phyloP scores from a whole-genome alignment of 1,140 invertebrate genomes.

The Formica selysi region DNA sequence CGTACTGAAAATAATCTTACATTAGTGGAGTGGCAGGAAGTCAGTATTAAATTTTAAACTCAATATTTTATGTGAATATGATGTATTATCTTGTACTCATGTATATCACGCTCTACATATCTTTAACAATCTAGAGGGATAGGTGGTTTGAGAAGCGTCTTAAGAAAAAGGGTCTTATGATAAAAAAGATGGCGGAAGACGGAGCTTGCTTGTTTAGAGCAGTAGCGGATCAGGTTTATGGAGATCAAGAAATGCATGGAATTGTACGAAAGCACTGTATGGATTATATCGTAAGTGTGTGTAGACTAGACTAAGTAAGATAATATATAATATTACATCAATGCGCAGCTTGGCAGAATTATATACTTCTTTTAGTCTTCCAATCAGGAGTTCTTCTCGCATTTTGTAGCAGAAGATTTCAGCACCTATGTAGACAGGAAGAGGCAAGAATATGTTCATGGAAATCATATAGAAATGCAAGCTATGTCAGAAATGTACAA shows the following conservation, averaged over 20 bases:
- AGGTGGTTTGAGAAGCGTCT: constrained; percentile 91
- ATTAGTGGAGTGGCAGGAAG: constrained; percentile 88
- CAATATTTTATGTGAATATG: not conserved
- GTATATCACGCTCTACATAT: constrained; percentile 47
- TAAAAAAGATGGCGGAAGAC: constrained; percentile 97
- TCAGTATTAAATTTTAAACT: constrained; percentile 70
- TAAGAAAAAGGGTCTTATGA: constrained; percentile 91
- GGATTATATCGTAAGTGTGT: constrained; percentile 95
- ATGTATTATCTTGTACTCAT: not conserved
- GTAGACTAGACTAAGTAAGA: not conserved
- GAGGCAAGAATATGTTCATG: constrained; percentile 93
- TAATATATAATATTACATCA: not conserved
- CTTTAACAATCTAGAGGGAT: constrained; percentile 86
- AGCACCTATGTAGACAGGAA: constrained; percentile 94
- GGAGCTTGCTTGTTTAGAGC: constrained; percentile 97
- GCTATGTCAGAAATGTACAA: constrained; percentile 98
- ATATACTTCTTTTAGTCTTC: constrained; percentile 87
- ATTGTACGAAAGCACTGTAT: constrained; percentile 95
- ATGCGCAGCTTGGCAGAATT: constrained; percentile 5
- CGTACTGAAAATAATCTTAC: constrained; percentile 87
- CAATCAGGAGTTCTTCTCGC: constrained; percentile 96
- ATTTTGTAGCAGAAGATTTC: constrained; percentile 97
- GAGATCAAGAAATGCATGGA: constrained; percentile 97
- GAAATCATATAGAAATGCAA: constrained; percentile 98
- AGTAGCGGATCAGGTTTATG: constrained; percentile 97